A percentile compares a stretch with the other conserved stretches of the same genome.
These are phyloP conservation scores for Aplysia californica DNA, from an alignment of 1,140 invertebrate genomes.

Conservation along the genomic window DNA sequence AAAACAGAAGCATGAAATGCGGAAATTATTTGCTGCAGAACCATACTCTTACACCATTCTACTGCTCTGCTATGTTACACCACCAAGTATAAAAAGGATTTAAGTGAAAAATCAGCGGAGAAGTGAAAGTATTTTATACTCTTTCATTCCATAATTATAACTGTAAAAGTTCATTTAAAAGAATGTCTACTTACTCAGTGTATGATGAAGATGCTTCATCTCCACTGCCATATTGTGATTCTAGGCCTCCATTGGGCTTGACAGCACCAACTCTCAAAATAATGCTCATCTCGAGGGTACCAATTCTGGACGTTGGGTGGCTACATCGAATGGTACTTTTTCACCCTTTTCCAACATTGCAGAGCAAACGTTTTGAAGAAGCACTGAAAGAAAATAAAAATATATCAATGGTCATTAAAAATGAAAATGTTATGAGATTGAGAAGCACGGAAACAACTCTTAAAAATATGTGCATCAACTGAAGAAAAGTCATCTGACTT, in stretches of 20 bases:
- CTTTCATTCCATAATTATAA: too few species aligned
- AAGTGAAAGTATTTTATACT: too few species aligned
- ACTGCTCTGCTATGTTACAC: too few species aligned
- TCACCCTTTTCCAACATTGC: constrained; percentile 16
- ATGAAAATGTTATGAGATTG: background rate
- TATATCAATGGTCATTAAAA: background rate
- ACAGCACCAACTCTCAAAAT: constrained; percentile 38
- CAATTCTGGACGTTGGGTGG: constrained; percentile 10
- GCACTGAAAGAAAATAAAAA: background rate
- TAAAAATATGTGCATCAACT: background rate
- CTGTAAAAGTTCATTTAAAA: too few species aligned
- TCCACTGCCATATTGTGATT: constrained; percentile 27
- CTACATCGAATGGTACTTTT: constrained; percentile 2
- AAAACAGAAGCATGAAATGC: too few species aligned
- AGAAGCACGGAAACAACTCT: too few species aligned
- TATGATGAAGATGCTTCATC: constrained; percentile 33
- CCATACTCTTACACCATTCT: too few species aligned
- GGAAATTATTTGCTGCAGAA: too few species aligned
- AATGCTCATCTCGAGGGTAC: constrained; percentile 37
- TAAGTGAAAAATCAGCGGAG: too few species aligned
- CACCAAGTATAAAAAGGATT: too few species aligned
- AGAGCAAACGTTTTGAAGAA: constrained; percentile 8
- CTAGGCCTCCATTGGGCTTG: constrained; percentile 20
- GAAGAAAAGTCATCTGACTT: background rate
- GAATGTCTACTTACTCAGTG: constrained; percentile 39